Base-by-base conservation (phyloP, 1,140 invertebrate genomes). In the Atopsyche davidsoni region DNA sequence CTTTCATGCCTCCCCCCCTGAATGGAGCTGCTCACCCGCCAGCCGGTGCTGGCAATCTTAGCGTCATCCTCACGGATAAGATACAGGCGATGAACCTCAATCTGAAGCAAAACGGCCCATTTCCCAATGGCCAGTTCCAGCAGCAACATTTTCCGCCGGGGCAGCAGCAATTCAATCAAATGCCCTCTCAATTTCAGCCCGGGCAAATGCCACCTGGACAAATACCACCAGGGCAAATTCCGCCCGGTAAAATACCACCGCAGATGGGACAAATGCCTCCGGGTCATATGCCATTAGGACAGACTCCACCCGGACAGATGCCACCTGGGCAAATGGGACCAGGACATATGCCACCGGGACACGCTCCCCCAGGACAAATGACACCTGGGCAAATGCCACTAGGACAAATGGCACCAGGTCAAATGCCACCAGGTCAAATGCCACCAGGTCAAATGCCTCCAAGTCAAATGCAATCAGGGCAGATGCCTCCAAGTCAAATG, bases 81-180 rank as follows among this genome's bases (percentile, higher is more conserved):
- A 72, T 74, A 67, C 68, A 71, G 36, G 65, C 56, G n/a, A n/a
- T n/a, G n/a, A n/a, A n/a, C 17, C 63, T 74, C 58, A 70, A 64
- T 45, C 69, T 62, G 64, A 69, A 40, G 21, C 39, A 38, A 2
- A 53, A 53, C 32, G 51, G 50, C 3, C 43, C 46, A 19, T 58
- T 51, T 28, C 13, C 25, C 14, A 57, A 57, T 34, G 54, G 54
- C 9, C 36, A 23, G n/a, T 40, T 6, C 14, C 32, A 22, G n/a
- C 43, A 16, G 6, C n/a, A 19, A 13, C 45, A 47, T 24, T 28
- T 31, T 19, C 44, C 28, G 23, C 31, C 31, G 6, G 14, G 19
- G n/a, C 44, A 46, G 36, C 13, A 18, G 17, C 14, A 11, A 11
- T 38, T 23, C 2, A 38, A 24, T 16, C 45, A 57, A 38, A 65